phyloP scores from a whole-genome alignment of 2,888 invertebrate species.

The Lapara coniferarum region DNA sequence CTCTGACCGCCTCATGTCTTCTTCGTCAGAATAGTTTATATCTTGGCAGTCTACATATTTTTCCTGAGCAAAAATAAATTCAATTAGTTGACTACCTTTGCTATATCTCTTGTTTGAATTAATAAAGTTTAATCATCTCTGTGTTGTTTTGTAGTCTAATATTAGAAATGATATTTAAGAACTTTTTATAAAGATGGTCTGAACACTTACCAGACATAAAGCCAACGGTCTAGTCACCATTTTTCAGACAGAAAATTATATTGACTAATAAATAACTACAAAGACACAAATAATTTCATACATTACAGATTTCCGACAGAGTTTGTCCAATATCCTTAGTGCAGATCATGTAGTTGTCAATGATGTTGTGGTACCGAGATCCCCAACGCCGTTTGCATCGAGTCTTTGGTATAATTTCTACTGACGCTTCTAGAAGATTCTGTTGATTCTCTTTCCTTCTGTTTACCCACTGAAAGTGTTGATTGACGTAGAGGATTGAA shows the following conservation, averaged over 20 bases:
- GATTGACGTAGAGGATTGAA: neutral
- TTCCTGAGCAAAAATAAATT: slow-evolving; percentile 49
- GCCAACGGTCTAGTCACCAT: too few species aligned
- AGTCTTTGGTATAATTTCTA: slow-evolving; percentile 65
- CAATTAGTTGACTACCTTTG: too few species aligned
- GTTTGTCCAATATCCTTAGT: slow-evolving; percentile 70
- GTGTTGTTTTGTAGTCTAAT: too few species aligned
- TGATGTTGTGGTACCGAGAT: slow-evolving; percentile 66
- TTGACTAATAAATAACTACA: neutral
- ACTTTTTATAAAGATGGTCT: too few species aligned
- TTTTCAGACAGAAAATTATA: too few species aligned
- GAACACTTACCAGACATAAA: too few species aligned
- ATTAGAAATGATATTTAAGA: too few species aligned
- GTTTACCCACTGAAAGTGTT: slow-evolving; percentile 61
- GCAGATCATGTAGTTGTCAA: slow-evolving; percentile 77
- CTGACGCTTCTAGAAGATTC: slow-evolving; percentile 59
- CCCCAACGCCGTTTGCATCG: slow-evolving; percentile 75
- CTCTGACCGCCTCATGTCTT: slow-evolving; percentile 54
- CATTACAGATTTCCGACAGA: slow-evolving; percentile 77
- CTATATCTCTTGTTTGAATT: too few species aligned
- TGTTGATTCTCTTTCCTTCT: slow-evolving; percentile 64
- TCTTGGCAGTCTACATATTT: slow-evolving; percentile 76
- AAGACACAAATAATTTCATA: slow-evolving; percentile 42
- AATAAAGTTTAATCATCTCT: too few species aligned
- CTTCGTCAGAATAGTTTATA: slow-evolving; percentile 69